phyloP scores from a whole-genome alignment of 2,113 vertebrate genomes.

The Dasyornis broadbenti region DNA sequence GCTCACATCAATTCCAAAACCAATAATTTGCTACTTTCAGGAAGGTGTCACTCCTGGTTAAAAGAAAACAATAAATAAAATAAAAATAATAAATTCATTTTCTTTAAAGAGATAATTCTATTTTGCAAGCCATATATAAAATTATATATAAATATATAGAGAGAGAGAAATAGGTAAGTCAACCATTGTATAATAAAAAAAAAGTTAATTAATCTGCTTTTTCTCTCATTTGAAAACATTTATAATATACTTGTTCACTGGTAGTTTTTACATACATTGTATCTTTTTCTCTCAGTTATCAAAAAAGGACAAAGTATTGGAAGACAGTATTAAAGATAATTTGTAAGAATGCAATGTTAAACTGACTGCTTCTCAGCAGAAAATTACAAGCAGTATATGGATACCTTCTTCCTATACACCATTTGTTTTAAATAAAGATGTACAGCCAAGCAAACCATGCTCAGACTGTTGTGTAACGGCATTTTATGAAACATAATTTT shows the following conservation, averaged over 20 bases:
- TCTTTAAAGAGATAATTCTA: not conserved
- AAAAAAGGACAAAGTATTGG: not conserved
- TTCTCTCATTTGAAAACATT: not conserved
- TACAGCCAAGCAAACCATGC: not conserved
- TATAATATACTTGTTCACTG: not conserved
- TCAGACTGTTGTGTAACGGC: not conserved
- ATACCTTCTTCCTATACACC: not conserved
- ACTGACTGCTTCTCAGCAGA: not conserved
- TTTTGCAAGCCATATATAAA: not conserved
- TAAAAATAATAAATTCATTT: not conserved
- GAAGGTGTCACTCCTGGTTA: not conserved
- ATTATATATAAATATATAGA: not conserved
- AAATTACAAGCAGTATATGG: not conserved
- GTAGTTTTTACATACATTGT: not conserved
- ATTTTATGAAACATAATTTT: not conserved
- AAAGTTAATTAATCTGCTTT: not conserved
- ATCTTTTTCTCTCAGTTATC: not conserved
- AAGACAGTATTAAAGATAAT: not conserved
- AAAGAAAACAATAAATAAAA: not conserved
- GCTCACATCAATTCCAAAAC: fast-evolving
- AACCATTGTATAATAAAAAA: not conserved
- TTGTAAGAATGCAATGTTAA: not conserved
- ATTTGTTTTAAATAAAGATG: not conserved
- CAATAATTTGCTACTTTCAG: not conserved
- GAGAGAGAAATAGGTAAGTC: not conserved